Percentiles rank a stretch among this genome's conserved stretches.
Conservation (phyloP, 2,797 vertebrate genomes). For the Sarcophilus harrisii region DNA sequence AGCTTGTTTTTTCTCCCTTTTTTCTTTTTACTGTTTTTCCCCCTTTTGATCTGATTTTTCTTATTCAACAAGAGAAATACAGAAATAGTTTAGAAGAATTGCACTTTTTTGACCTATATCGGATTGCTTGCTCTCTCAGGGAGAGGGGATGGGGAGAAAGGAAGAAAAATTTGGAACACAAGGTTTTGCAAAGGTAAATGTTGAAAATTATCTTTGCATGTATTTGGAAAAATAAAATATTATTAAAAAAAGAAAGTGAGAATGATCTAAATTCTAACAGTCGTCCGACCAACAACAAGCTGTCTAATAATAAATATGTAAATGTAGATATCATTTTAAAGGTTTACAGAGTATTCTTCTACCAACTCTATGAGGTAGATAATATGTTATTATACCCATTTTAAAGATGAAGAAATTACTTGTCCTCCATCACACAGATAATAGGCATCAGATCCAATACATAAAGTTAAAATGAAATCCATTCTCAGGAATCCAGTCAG, state of each 20-base stretch:
- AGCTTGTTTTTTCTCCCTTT: too few relatives aligned
- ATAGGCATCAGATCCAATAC: background rate
- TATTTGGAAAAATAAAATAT: too few relatives aligned
- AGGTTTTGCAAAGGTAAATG: too few relatives aligned
- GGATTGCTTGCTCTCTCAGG: too few relatives aligned
- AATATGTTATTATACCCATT: background rate
- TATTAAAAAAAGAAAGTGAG: background rate
- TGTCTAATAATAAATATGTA: conserved; percentile 35
- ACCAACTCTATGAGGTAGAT: background rate
- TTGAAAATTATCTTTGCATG: too few relatives aligned
- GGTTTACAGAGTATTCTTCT: background rate
- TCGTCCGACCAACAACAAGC: background rate
- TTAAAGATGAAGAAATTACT: background rate
- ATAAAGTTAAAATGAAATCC: background rate
- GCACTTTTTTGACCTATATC: too few relatives aligned
- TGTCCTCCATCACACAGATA: background rate
- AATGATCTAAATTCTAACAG: background rate
- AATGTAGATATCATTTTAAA: conserved; percentile 3
- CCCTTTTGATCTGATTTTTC: too few relatives aligned
- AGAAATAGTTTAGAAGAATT: too few relatives aligned
- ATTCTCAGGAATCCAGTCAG: background rate
- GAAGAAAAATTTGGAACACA: too few relatives aligned
- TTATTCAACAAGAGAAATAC: too few relatives aligned
- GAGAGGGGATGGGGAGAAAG: too few relatives aligned
- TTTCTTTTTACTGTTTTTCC: too few relatives aligned